Percentiles rank a stretch among this genome's conserved stretches.
phyloP scores from a whole-genome alignment of 2,113 vertebrate species.

The Ondatra zibethicus region DNA sequence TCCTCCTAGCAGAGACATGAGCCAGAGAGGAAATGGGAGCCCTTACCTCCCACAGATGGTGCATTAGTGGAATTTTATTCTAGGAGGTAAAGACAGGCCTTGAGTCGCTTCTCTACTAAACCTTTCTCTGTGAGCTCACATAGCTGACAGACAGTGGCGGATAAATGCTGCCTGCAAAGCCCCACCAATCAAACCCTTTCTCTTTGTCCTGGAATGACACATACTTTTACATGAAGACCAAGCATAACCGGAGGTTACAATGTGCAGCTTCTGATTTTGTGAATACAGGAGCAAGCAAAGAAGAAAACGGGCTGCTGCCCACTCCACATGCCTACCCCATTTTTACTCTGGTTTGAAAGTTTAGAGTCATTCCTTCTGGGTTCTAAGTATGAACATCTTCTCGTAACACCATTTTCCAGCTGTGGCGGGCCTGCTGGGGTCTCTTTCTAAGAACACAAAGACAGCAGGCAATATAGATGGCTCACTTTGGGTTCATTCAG shows the following conservation, averaged over 20 bases:
- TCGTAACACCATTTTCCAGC: conserved; percentile 26
- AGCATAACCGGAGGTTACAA: not conserved
- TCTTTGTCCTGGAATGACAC: conserved; percentile 57
- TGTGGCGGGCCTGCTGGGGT: not conserved
- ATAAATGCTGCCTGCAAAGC: conserved; percentile 52
- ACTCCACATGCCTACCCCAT: not conserved
- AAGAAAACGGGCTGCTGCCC: not conserved
- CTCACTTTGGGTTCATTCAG: conserved; percentile 86
- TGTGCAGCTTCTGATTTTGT: not conserved
- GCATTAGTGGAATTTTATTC: conserved; percentile 75
- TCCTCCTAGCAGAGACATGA: conserved; percentile 63
- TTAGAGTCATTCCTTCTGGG: conserved; percentile 53
- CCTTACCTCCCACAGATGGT: conserved; percentile 68
- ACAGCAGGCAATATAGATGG: conserved; percentile 65
- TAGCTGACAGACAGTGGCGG: conserved; percentile 62
- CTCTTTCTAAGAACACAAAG: conserved; percentile 75
- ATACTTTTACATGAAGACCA: not conserved
- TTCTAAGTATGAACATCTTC: not conserved
- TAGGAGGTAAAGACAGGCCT: conserved; percentile 58
- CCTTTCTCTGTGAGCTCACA: conserved; percentile 52
- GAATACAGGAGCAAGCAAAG: not conserved
- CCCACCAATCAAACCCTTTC: conserved; percentile 37
- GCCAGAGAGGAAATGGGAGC: conserved; percentile 63
- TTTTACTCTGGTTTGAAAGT: conserved; percentile 58
- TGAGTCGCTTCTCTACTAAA: not conserved